Evolutionary conservation across 2,888 invertebrate genomes (phyloP).

Genomic region (Luffia ferchaultella): DNA sequence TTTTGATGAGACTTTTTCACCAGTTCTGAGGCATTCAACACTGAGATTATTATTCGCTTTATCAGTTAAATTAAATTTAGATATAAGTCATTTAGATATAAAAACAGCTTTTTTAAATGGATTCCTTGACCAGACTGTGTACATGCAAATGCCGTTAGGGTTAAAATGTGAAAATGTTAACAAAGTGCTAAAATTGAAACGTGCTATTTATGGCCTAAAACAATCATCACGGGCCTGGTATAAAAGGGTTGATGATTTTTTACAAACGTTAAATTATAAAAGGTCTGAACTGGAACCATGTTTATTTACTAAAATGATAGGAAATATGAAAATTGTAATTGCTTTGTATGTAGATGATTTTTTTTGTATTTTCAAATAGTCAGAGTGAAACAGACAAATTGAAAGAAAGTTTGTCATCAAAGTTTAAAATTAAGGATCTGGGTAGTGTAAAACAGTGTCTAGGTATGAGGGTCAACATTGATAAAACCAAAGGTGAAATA

Average conservation of each 20-base stretch:
- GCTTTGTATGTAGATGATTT: constrained; percentile 3
- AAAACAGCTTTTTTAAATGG: constrained; percentile 20
- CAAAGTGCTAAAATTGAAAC: background rate
- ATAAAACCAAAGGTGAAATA: background rate
- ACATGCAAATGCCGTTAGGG: background rate
- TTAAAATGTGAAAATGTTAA: background rate
- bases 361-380: background rate
- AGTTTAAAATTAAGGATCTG: constrained; percentile 2
- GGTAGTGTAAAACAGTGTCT: background rate
- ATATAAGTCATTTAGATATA: constrained; percentile 18
- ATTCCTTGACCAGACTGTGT: background rate
- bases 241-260: background rate
- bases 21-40: constrained; percentile 9
- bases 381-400: background rate
- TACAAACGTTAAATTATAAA: background rate
- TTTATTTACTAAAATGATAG: background rate
- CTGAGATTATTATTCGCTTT: constrained; percentile 14
- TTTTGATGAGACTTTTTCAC: constrained; percentile 9
- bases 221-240: background rate
- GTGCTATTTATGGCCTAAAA: background rate
- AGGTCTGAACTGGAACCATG: background rate
- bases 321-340: background rate
- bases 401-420: background rate
- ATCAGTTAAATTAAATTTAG: constrained; percentile 13
- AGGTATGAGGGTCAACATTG: background rate